Evolutionary conservation across 2,888 invertebrate genomes (phyloP), one percentile per base, ranked within the genome.

Genomic region (Sicus ferrugineus): DNA sequence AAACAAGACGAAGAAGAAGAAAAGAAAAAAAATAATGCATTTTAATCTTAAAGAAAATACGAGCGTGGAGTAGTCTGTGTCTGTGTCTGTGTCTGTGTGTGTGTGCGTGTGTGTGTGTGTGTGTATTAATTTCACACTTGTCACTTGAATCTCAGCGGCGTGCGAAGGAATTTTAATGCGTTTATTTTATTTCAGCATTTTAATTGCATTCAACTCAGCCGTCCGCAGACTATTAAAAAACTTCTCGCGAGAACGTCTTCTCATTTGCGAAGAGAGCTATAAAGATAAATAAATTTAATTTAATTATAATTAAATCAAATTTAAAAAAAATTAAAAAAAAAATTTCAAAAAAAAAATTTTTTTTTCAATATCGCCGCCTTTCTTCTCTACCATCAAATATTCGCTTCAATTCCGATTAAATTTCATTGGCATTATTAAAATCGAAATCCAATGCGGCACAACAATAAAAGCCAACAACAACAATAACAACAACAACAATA

Each of bases 301-400:
- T n/a, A n/a, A n/a, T n/a, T n/a, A n/a, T n/a, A n/a, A n/a, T n/a
- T n/a, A n/a, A n/a, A n/a, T n/a, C n/a, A 63, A 68, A 68, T 68
- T 68, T 63, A 62, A n/a, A 3, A 46, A 46, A 11, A 16, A 46
- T n/a, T 46, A 19, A 14, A n/a, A n/a, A 46, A 46, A 46, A 11
- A 16, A 46, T n/a, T 38, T 7, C 14, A 38, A 38, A 38, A 14
- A 38, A 38, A 38, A 9, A 38, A 38, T 38, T 9, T 9, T n/a
- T 9, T 14, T n/a, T 19, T 46, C 4, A 16, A 6, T n/a, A 46
- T 3, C n/a, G 3, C 26, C 23, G 52, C 21, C 26, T 52, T 38
- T 1, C 26, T 14, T 4, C 19, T 52, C 26, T 52, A n/a, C 9
- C 26, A 14, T 7, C 21, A 42, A n/a, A 4, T 9, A 9, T 42